phyloP scores from a whole-genome alignment of 2,113 vertebrate species.

The Paradoxurus hermaphroditus region DNA sequence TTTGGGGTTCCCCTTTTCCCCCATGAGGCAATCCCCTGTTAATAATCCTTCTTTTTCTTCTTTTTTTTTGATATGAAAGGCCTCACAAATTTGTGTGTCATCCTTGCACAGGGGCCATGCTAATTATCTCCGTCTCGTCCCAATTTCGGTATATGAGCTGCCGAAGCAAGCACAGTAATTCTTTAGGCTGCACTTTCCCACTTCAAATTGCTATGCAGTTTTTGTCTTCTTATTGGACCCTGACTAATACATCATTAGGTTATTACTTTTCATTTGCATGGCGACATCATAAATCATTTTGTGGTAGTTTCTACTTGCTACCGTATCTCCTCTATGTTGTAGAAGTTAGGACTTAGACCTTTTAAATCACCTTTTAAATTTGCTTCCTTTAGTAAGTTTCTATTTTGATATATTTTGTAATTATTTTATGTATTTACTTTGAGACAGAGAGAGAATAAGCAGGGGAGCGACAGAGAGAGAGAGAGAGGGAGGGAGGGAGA shows the following conservation, averaged over 20 bases:
- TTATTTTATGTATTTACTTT: no score
- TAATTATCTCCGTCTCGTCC: not conserved
- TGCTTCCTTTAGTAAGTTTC: not conserved
- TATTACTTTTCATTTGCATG: not conserved
- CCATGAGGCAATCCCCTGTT: not conserved
- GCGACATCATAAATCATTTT: not conserved
- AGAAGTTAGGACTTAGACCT: not conserved
- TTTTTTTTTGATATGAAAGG: not conserved
- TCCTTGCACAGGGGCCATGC: not conserved
- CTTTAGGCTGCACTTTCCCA: not conserved
- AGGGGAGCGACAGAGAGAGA: no score
- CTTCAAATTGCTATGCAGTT: not conserved
- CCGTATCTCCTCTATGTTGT: not conserved
- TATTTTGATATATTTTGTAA: not conserved
- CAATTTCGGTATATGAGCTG: not conserved
- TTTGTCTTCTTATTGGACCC: not conserved
- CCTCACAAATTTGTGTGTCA: not conserved
- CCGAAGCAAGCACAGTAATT: not conserved
- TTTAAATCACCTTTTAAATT: not conserved
- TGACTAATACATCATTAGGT: not conserved
- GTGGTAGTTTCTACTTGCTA: not conserved
- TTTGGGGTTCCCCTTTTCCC: not conserved
- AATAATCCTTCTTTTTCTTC: not conserved
- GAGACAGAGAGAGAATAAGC: no score
- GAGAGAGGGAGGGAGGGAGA: no score